These are phyloP conservation scores for Drosophila neutralis DNA, from an alignment of 2,888 invertebrate genomes.

Conservation along the genomic window DNA sequence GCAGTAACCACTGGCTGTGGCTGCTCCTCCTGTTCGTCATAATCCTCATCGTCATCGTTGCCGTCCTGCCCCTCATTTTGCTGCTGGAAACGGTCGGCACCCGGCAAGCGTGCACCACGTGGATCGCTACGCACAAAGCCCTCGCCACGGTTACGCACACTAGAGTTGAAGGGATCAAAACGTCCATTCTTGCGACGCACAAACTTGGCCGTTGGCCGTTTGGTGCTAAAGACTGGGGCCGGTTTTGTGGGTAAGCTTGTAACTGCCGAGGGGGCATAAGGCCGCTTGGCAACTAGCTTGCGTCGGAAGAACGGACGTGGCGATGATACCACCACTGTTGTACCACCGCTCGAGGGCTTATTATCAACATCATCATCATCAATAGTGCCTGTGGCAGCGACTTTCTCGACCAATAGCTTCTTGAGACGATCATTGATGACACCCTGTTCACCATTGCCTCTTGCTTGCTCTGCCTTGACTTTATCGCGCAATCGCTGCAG, in stretches of 20 bases:
- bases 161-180: conserved; percentile 72
- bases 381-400: neutral
- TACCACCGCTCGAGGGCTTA: neutral
- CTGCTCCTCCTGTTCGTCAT: conserved; percentile 51
- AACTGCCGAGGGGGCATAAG: conserved; percentile 63
- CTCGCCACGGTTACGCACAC: conserved; percentile 64
- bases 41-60: conserved; percentile 36
- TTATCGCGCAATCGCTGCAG: conserved; percentile 68
- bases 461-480: conserved; percentile 64
- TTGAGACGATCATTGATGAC: conserved; percentile 71
- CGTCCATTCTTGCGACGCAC: conserved; percentile 74
- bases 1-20: conserved; percentile 37
- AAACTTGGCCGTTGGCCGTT: conserved; percentile 68
- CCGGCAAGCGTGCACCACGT: conserved; percentile 60
- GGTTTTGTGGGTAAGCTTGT: conserved; percentile 45
- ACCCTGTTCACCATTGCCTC: conserved; percentile 59
- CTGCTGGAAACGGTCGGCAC: conserved; percentile 68
- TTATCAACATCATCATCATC: conserved; percentile 10
- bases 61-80: conserved; percentile 12
- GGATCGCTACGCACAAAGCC: conserved; percentile 71
- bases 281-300: conserved; percentile 77
- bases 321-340: conserved; percentile 18
- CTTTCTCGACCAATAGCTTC: conserved; percentile 65
- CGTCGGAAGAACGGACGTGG: conserved; percentile 68
- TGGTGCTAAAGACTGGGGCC: conserved; percentile 29